Base-by-base conservation (phyloP, 1,140 invertebrate species). In the Sinonovacula constricta region DNA sequence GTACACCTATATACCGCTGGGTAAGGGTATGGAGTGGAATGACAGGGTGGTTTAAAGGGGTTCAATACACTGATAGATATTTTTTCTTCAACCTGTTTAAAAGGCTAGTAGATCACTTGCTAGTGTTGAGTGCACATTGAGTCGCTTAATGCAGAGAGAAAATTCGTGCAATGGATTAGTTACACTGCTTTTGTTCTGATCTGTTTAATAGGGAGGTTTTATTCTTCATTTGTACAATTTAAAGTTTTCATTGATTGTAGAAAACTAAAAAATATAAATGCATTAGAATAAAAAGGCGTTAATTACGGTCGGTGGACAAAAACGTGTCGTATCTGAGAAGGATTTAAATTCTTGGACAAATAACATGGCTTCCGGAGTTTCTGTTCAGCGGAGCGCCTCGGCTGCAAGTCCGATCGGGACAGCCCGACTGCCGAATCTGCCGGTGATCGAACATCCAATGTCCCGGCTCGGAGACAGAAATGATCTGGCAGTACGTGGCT, bases 391-490 rank as follows among this genome's bases (percentile, higher is more conserved):
- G 31, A n/a, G 54, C 1, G 34, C 57, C 18, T 78, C 75, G 0
- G 63, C 62, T 4, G 56, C 66, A 12, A 63, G 65, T 7, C 57
- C 75, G 10, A 28, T 67, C n/a, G 62, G 60, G 51, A 51, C 65
- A 14, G 75, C 65, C 1, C 56, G 75, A 30, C 56, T 69, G 3
- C 56, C 65, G 3, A 78, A 78, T 57, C 49, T 78, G 10, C 75
- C 75, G 0, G 75, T 78, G 75, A 78, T 78, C 22, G 66, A 78
- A 28, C 75, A 78, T 33, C 75, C 75, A 2, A 78, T 78, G 75
- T 78, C 75, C 22, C 33, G 75, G 18, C 30, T 78, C 7, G 75
- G 75, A 33, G 75, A 78, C 49, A 30, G 66, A 31, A 62, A 68
- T 60, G 75, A 69, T 53, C 30, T 78, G 3, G 39, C 66, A 5